Conservation (phyloP, 1,140 invertebrate species). For the Melitaea cinxia region DNA sequence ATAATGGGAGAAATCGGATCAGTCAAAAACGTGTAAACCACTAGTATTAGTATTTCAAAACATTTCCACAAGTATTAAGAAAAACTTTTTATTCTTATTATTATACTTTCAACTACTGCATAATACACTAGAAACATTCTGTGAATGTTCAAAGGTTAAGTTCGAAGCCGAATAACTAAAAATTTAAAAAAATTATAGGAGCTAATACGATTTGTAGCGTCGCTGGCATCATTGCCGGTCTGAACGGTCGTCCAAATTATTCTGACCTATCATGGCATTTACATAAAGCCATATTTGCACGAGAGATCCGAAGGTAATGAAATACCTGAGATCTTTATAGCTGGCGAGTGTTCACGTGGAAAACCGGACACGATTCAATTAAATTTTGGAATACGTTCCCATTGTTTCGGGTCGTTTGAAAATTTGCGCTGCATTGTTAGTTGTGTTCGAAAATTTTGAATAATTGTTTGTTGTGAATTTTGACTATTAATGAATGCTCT, state of each 20-base stretch:
- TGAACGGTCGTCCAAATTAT: slow-evolving; percentile 33
- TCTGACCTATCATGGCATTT: slow-evolving; percentile 36
- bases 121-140: background rate
- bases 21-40: too few species aligned
- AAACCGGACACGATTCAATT: slow-evolving; percentile 47
- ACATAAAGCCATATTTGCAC: slow-evolving; percentile 37
- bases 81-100: too few species aligned
- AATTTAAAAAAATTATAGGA: slow-evolving; percentile 10
- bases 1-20: too few species aligned
- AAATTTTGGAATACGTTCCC: slow-evolving; percentile 46
- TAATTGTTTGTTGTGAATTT: slow-evolving; percentile 8
- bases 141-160: slow-evolving; percentile 20
- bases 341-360: slow-evolving; percentile 42
- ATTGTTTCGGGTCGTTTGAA: slow-evolving; percentile 39
- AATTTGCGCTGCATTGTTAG: slow-evolving; percentile 38
- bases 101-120: background rate
- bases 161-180: slow-evolving; percentile 2
- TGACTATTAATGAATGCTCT: background rate
- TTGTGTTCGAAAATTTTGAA: slow-evolving; percentile 25
- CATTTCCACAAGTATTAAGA: too few species aligned
- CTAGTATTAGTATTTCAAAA: too few species aligned
- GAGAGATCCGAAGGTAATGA: slow-evolving; percentile 39
- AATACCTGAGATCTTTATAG: slow-evolving; percentile 45
- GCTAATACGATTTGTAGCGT: slow-evolving; percentile 24
- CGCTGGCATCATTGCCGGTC: slow-evolving; percentile 15